Evolutionary conservation across 2,888 invertebrate species (phyloP).

Genomic region (Nysson spinosus): DNA sequence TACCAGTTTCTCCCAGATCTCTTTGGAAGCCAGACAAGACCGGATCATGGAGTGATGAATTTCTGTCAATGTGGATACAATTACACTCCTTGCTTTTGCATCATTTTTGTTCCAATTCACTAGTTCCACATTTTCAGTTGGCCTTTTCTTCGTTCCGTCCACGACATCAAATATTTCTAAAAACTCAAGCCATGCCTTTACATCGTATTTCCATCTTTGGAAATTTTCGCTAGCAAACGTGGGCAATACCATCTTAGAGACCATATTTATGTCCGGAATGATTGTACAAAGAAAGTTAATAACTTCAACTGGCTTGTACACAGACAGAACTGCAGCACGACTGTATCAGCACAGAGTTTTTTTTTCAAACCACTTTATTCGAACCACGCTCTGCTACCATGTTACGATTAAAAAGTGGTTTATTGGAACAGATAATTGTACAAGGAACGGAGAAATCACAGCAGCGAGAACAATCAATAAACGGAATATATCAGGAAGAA

Average conservation of each 20-base stretch:
- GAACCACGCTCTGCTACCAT: constrained; percentile 8
- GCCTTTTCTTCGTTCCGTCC: background rate
- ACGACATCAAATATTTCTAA: background rate
- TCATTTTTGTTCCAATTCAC: background rate
- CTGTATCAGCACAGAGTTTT: background rate
- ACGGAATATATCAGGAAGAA: too few relatives aligned
- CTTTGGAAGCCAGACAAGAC: background rate
- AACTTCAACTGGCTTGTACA: background rate
- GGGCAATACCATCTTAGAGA: background rate
- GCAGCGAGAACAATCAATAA: too few relatives aligned
- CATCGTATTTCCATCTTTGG: constrained; percentile 3
- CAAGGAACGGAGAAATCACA: too few relatives aligned
- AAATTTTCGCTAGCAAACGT: constrained; percentile 1
- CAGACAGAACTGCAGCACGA: background rate
- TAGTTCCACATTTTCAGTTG: background rate
- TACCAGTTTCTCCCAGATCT: background rate
- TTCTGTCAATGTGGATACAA: background rate
- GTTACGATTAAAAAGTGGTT: too few relatives aligned
- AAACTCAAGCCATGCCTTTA: background rate
- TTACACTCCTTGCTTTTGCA: background rate
- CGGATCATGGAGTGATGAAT: background rate
- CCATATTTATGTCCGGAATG: background rate
- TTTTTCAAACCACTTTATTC: background rate
- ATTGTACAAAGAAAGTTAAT: background rate
- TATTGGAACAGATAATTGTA: too few relatives aligned